Percentiles rank a stretch among this genome's conserved stretches.
phyloP scores from a whole-genome alignment of 2,113 vertebrate genomes.

The Mormyrus lacerda region DNA sequence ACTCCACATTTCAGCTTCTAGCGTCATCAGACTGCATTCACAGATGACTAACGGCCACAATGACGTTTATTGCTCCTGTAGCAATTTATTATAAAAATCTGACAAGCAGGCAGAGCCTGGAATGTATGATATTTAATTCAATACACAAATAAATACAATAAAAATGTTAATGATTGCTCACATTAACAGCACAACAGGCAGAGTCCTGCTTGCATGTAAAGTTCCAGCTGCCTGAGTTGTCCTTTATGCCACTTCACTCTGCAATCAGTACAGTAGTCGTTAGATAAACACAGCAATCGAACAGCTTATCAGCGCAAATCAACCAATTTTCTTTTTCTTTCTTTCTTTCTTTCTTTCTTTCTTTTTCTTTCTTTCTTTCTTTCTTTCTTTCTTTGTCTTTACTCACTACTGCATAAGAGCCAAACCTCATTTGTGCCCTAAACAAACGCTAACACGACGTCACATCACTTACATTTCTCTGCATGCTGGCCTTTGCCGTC shows the following conservation, averaged over 20 bases:
- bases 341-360: no score
- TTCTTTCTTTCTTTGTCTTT: neutral
- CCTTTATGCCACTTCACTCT: neutral
- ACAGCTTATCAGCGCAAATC: neutral
- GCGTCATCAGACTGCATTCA: neutral
- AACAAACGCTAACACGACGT: neutral
- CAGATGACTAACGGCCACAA: neutral
- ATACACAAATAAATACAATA: neutral
- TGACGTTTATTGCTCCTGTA: neutral
- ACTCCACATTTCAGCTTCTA: neutral
- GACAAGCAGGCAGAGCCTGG: neutral
- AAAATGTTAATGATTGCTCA: neutral
- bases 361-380: neutral
- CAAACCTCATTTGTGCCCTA: neutral
- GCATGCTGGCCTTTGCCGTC: neutral
- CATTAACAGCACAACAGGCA: neutral
- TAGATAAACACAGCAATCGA: neutral
- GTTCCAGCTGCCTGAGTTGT: neutral
- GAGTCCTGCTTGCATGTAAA: neutral
- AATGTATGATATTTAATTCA: conserved; percentile 1
- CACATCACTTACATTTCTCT: neutral
- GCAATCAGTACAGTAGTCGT: neutral
- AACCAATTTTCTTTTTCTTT: neutral
- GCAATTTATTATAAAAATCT: neutral
- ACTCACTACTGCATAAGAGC: neutral